Base-by-base conservation (phyloP, 2,888 invertebrate species). In the Pandemis heparana region DNA sequence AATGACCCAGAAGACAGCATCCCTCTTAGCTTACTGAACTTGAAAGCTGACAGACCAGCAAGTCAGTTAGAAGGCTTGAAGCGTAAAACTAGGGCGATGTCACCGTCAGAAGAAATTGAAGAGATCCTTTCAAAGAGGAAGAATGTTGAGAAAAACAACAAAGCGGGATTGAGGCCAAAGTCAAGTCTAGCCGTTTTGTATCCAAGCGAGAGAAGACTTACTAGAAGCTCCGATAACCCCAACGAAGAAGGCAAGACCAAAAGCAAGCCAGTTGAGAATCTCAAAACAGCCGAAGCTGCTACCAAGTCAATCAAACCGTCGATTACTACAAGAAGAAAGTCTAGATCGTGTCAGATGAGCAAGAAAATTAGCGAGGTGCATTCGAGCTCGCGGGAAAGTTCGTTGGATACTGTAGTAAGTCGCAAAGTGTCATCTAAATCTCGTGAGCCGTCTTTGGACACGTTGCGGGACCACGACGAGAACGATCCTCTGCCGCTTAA, bases 1-100 rank as follows among this genome's bases (percentile, higher is more conserved):
- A 94, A 94, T 77, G 95, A 95, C 77, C 95, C 95, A n/a, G 96
- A 96, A 81, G 96, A 96, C 78, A 91, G 95, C 76, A 95, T 96
- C 79, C 95, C 95, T 32, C 90, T 95, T 67, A 94, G 94, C 78
- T 87, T 95, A 71, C 87, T 95, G 43, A 94, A 95, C 79, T 77
- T 92, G 9, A 95, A 92, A 85, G 78, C 87, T 43, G 89, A 88
- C 46, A 85, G 88, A 79, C 85, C 89, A 9, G 77, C 79, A 6
- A 89, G 83, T 79, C 88, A 86, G 75, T 82, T 89, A 46, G 94
- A 94, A 80, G 88, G 91, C 78, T 82, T 92, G n/a, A 96, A 95
- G 84, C 91, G 95, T 64, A 95, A 95, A 79, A 90, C 95, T 12
- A 88, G 96, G 75, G 96, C 95, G 32, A 85, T 95, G 77, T 95